phyloP scores from a whole-genome alignment of 2,888 invertebrate species.

The Morpho helenor region DNA sequence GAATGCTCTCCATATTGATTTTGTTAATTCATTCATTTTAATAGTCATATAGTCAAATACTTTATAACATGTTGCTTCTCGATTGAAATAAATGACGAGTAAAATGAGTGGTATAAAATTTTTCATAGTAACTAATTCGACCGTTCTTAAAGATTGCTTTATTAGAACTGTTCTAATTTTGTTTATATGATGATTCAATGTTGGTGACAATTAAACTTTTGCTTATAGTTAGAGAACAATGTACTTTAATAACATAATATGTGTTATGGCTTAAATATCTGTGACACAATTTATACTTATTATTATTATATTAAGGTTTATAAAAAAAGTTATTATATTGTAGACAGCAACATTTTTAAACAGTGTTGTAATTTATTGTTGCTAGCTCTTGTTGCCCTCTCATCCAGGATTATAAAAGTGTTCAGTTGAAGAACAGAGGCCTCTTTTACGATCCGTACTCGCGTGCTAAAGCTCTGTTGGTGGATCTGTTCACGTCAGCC shows the following conservation, averaged over 20 bases:
- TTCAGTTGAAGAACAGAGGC: too few relatives aligned
- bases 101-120: conserved; percentile 18
- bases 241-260: conserved; percentile 15
- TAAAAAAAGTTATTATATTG: too few relatives aligned
- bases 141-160: conserved; percentile 15
- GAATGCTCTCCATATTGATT: conserved; percentile 28
- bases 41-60: conserved; percentile 31
- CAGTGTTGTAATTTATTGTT: too few relatives aligned
- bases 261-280: not conserved
- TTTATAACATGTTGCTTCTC: conserved; percentile 25
- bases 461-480: too few relatives aligned
- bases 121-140: conserved; percentile 20
- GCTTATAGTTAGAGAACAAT: conserved; percentile 25
- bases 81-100: conserved; percentile 19
- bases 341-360: too few relatives aligned
- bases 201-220: conserved; percentile 10
- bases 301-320: not conserved
- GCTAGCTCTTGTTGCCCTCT: too few relatives aligned
- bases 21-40: conserved; percentile 35
- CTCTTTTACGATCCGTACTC: too few relatives aligned
- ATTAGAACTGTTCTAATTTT: conserved; percentile 19
- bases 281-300: not conserved
- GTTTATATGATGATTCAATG: conserved; percentile 10
- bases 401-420: too few relatives aligned
- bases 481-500: too few relatives aligned